A percentile compares a stretch with the other conserved stretches of the same genome.
These are phyloP conservation scores for Actinia tenebrosa DNA, from an alignment of 64 coral and sea anemone species.

Conservation along the genomic window DNA sequence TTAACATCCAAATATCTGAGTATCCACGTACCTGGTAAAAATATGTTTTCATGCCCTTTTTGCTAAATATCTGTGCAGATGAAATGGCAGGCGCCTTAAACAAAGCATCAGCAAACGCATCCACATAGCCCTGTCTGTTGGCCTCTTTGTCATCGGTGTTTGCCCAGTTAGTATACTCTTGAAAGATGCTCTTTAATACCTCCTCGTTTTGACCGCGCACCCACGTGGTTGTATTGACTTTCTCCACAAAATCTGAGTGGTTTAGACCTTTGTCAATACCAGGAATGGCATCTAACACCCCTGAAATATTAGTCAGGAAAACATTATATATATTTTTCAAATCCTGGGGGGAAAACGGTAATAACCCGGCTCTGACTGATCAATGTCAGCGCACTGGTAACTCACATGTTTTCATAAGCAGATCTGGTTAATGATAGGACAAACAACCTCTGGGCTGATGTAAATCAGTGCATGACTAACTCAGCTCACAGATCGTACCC, in stretches of 20 bases:
- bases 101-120: constrained; percentile 31
- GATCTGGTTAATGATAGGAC: no score
- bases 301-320: no score
- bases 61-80: constrained; percentile 51
- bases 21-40: constrained; percentile 31
- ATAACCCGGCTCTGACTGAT: no score
- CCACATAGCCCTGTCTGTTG: constrained; percentile 37
- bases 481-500: no score
- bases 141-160: constrained; percentile 22
- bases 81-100: constrained; percentile 52
- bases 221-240: constrained; percentile 35
- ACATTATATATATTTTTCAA: no score
- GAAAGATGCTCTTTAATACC: constrained; percentile 38
- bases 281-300: no score
- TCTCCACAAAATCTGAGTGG: not conserved
- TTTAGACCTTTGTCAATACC: not conserved
- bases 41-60: constrained; percentile 20
- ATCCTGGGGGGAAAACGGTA: no score
- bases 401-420: no score
- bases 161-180: constrained; percentile 63
- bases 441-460: no score
- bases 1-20: no score
- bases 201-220: constrained; percentile 30
- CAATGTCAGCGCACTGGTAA: no score
- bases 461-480: no score